phyloP scores from a whole-genome alignment of 1,140 invertebrate species.

The Ditylenchus dipsaci region DNA sequence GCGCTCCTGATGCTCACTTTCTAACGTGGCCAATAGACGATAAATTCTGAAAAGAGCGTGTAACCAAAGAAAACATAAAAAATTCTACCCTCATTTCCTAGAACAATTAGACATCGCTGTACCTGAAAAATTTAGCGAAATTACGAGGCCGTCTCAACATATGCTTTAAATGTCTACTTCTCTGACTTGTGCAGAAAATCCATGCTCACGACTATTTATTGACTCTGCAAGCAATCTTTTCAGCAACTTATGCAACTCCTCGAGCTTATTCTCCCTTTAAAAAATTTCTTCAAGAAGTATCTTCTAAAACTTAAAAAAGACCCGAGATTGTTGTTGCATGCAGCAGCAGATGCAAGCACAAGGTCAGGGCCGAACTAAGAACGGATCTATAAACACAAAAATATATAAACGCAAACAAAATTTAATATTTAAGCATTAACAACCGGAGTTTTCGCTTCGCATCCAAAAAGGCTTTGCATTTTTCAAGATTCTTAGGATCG shows the following conservation, averaged over 20 bases:
- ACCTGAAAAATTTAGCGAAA: constrained; percentile 64
- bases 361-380: constrained; percentile 68
- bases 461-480: constrained; percentile 70
- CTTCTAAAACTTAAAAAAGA: too few relatives aligned
- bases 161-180: too few relatives aligned
- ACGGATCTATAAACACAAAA: not conserved
- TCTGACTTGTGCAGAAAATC: constrained; percentile 77
- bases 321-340: not conserved
- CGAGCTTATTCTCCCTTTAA: not conserved
- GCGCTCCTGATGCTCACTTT: constrained; percentile 74
- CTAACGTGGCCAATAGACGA: constrained; percentile 73
- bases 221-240: constrained; percentile 77
- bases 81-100: constrained; percentile 68
- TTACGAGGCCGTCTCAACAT: too few relatives aligned
- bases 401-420: not conserved
- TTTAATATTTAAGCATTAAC: constrained; percentile 61
- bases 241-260: constrained; percentile 53
- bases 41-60: constrained; percentile 63
- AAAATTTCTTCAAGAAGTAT: too few relatives aligned
- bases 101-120: constrained; percentile 72
- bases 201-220: constrained; percentile 75
- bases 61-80: not conserved
- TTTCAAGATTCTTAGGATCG: constrained; percentile 67
- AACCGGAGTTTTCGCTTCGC: constrained; percentile 85
- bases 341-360: constrained; percentile 1